These are phyloP conservation scores for Bradypodion ventrale DNA, from an alignment of 2,797 vertebrate genomes.

Conservation along the genomic window DNA sequence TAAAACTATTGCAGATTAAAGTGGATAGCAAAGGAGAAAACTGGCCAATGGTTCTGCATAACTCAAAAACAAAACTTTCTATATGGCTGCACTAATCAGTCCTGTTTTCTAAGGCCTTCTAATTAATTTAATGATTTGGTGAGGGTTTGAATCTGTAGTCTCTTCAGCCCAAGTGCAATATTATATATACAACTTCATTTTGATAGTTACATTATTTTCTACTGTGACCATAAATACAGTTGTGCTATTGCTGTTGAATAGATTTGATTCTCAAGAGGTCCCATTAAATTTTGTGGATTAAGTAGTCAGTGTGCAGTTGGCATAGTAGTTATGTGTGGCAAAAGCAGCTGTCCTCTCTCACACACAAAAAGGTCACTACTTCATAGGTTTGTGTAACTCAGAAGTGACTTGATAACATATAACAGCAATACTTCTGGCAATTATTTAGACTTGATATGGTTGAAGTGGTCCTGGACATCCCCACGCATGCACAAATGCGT, in stretches of 20 bases:
- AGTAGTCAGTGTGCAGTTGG: not conserved
- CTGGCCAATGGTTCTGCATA: not conserved
- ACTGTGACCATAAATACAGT: not conserved
- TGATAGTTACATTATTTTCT: not conserved
- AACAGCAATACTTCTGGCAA: not conserved
- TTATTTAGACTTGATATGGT: not conserved
- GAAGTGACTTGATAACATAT: too few relatives aligned
- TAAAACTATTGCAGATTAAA: conserved; percentile 14
- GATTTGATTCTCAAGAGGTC: not conserved
- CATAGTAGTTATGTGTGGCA: not conserved
- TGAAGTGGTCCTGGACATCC: too few relatives aligned
- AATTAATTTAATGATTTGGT: not conserved
- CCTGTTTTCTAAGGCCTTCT: not conserved
- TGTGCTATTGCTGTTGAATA: not conserved
- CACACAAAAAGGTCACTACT: too few relatives aligned
- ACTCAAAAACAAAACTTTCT: not conserved
- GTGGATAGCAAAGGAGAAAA: conserved; percentile 24
- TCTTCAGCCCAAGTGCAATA: not conserved
- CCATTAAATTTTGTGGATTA: not conserved
- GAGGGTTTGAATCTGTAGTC: not conserved
- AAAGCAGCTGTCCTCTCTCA: not conserved
- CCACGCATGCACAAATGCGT: too few relatives aligned
- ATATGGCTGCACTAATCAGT: too few relatives aligned
- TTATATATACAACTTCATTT: not conserved
- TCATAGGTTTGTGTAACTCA: too few relatives aligned